A percentile compares a stretch with the other conserved stretches of the same genome.
phyloP scores from a whole-genome alignment of 2,113 vertebrate species.

The Synodontis membranacea region DNA sequence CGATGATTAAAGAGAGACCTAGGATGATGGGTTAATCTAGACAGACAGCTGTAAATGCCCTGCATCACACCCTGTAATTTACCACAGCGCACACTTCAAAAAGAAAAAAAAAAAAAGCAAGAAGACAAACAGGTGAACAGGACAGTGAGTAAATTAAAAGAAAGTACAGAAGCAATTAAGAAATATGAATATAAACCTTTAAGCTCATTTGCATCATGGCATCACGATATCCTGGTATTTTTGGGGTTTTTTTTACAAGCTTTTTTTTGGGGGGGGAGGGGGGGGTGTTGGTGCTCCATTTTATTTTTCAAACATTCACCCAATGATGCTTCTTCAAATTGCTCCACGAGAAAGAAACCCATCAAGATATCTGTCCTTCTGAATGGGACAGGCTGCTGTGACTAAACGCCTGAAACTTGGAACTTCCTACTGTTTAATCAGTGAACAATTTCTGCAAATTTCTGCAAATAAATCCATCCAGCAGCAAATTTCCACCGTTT shows the following conservation, averaged over 20 bases:
- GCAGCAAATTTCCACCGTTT: neutral
- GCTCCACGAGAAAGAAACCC: neutral
- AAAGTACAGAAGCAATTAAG: neutral
- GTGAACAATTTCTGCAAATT: conserved; percentile 14
- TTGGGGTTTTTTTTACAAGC: neutral
- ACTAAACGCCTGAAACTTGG: neutral
- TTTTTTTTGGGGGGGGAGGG: neutral
- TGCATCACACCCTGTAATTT: conserved; percentile 41
- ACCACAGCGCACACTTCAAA: conserved; percentile 42
- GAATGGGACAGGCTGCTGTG: neutral
- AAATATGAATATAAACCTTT: neutral
- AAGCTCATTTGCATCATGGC: neutral
- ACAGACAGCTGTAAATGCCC: conserved; percentile 34
- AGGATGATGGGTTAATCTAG: conserved; percentile 42
- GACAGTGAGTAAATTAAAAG: neutral
- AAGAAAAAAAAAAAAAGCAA: neutral
- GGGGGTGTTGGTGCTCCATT: neutral
- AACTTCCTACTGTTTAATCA: neutral
- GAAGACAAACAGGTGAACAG: neutral
- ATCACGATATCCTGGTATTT: neutral
- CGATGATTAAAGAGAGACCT: conserved; percentile 46
- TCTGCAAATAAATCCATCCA: conserved; percentile 17
- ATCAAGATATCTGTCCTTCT: neutral
- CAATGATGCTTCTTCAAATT: neutral
- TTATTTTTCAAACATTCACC: neutral